Evolutionary conservation across 1,140 invertebrate species (phyloP), one percentile per base, ranked within the genome.

Genomic region (Bombus picipes): DNA sequence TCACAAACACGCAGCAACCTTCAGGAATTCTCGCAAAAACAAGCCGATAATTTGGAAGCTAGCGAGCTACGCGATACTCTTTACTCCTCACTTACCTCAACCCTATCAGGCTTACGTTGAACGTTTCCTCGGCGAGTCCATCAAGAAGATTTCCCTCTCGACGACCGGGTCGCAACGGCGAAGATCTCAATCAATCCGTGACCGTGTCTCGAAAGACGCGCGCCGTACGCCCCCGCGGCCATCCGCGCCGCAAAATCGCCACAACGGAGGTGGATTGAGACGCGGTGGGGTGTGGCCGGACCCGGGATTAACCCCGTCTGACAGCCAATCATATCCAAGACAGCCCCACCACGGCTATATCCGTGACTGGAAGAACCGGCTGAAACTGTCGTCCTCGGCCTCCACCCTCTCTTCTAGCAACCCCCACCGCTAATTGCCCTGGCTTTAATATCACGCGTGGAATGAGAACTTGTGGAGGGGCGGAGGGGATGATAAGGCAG

Each of bases 371-470:
- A 62, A 88, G 81, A 89, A 77, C 85, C 83, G 47, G 81, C 83
- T 82, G 81, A 86, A 90, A 91, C 90, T 84, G 82, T 91, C 88
- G 89, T 86, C 73, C 84, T 72, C 88, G 75, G 81, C 80, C 72
- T 71, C 83, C 81, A 57, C 78, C 81, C 73, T 83, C 68, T 39
- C 68, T 37, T n/a, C 70, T 12, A 25, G 82, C 83, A 90, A 89
- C 88, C 91, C 91, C 65, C 87, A 85, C 88, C 83, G 90, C 87
- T 92, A 92, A 92, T 92, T 92, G 92, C 91, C 92, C 75, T 84
- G 73, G 88, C 87, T 92, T 92, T 92, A 92, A 92, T 92, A 92
- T 92, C 88, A 88, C 90, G 89, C 89, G 88, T 92, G 88, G 87
- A 92, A 91, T 89, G 88, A 89, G 90, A 91, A 80, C 65, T 22